phyloP scores from a whole-genome alignment of 2,113 vertebrate species.

The Alethe castanea region DNA sequence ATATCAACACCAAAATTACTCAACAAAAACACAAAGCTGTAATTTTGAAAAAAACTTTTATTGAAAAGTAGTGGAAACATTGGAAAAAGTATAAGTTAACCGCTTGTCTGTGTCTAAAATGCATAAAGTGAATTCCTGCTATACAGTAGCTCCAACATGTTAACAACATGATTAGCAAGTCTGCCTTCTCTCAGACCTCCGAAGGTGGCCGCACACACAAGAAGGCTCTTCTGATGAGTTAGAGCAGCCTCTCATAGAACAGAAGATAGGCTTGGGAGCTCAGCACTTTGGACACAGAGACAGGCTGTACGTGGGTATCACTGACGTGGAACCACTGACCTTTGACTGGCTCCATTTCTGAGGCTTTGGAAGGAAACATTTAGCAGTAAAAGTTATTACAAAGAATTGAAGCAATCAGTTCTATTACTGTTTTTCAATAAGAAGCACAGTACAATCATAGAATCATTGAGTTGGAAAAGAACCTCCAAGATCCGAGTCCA shows the following conservation, averaged over 20 bases:
- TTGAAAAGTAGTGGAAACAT: constrained; percentile 40
- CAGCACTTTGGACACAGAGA: constrained; percentile 82
- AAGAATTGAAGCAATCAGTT: background rate
- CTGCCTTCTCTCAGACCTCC: background rate
- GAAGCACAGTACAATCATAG: background rate
- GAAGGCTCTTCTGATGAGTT: background rate
- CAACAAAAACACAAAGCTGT: background rate
- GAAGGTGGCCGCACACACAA: background rate
- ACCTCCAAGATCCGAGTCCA: background rate
- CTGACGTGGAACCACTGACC: constrained; percentile 96
- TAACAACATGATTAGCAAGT: background rate
- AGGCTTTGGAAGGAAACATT: constrained; percentile 48
- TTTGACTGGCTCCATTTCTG: constrained; percentile 67
- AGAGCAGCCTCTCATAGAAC: constrained; percentile 90
- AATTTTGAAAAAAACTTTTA: background rate
- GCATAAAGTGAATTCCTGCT: background rate
- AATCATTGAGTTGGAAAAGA: background rate
- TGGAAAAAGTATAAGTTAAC: constrained; percentile 32
- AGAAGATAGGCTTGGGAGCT: constrained; percentile 95
- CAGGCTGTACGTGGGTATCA: constrained; percentile 86
- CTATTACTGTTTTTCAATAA: background rate
- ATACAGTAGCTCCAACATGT: background rate
- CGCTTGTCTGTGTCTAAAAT: background rate
- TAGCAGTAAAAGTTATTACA: background rate
- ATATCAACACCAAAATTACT: background rate